phyloP scores from a whole-genome alignment of 2,888 invertebrate genomes.

The Drosophila ustulata region DNA sequence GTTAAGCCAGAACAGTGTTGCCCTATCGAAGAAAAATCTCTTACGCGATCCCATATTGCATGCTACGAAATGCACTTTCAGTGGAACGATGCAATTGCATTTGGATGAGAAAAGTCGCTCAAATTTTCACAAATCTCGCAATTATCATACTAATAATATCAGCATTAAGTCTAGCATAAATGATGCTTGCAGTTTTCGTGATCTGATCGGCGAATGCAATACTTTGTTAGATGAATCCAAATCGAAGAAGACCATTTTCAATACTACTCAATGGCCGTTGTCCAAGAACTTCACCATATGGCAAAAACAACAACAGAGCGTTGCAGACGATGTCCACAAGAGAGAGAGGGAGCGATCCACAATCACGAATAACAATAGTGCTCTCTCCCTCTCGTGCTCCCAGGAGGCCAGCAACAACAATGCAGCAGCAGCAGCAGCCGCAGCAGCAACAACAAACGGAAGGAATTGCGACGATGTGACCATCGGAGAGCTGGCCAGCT shows the following conservation, averaged over 20 bases:
- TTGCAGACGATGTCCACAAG: conserved; percentile 7
- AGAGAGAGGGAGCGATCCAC: conserved; percentile 11
- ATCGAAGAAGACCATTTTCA: conserved; percentile 57
- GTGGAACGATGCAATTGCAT: conserved; percentile 35
- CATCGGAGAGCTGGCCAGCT: conserved; percentile 97
- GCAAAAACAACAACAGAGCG: conserved; percentile 15
- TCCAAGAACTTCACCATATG: conserved; percentile 42
- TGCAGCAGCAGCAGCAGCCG: conserved; percentile 5
- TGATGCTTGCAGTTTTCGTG: conserved; percentile 74
- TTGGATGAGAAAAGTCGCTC: conserved; percentile 42
- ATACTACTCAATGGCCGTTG: conserved; percentile 37
- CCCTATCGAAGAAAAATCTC: conserved; percentile 50
- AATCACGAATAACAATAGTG: conserved; percentile 18
- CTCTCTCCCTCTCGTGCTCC: conserved; percentile 87
- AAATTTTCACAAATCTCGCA: conserved; percentile 31
- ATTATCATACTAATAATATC: conserved; percentile 15
- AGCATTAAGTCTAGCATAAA: conserved; percentile 34
- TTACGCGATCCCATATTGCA: conserved; percentile 72
- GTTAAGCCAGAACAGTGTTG: conserved; percentile 53
- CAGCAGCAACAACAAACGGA: conserved; percentile 37
- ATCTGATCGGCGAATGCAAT: conserved; percentile 81
- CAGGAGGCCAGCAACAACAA: conserved; percentile 89
- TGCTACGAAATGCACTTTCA: conserved; percentile 35
- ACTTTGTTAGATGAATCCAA: conserved; percentile 68
- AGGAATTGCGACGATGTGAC: conserved; percentile 88